Percentiles rank a stretch among this genome's conserved stretches.
Evolutionary conservation across 2,888 invertebrate species (phyloP).

Genomic region (Catonia carolina): DNA sequence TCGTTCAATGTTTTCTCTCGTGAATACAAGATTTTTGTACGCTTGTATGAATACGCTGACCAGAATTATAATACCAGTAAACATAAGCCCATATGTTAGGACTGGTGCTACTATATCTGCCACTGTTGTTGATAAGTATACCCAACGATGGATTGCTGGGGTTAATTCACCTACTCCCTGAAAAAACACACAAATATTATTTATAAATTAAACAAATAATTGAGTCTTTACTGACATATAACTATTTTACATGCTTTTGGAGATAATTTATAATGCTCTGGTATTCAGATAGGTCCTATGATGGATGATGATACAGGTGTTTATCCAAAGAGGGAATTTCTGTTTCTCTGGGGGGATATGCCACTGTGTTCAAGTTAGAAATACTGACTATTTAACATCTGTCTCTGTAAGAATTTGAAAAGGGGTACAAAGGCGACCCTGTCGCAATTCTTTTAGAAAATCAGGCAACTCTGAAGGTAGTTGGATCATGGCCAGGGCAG

Average conservation of each 20-base stretch:
- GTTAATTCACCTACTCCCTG: constrained; percentile 72
- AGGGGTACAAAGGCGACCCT: too few species aligned
- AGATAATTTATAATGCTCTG: too few species aligned
- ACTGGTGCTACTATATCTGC: constrained; percentile 64
- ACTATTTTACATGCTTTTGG: not conserved
- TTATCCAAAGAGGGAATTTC: too few species aligned
- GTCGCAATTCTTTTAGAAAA: too few species aligned
- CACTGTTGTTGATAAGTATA: constrained; percentile 71
- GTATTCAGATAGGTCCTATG: too few species aligned
- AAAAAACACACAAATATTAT: not conserved
- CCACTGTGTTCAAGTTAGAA: too few species aligned
- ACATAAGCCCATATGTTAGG: constrained; percentile 63
- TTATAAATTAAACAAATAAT: not conserved
- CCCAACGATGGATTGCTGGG: constrained; percentile 72
- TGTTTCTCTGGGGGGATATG: too few species aligned
- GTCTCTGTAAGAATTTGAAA: too few species aligned
- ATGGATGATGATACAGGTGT: too few species aligned
- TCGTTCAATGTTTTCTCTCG: constrained; percentile 68
- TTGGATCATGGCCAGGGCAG: too few species aligned
- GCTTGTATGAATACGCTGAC: constrained; percentile 61
- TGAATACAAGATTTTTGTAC: constrained; percentile 65
- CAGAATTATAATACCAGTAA: constrained; percentile 59
- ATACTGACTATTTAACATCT: too few species aligned
- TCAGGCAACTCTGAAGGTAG: too few species aligned
- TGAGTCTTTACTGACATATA: not conserved